These are phyloP conservation scores for Lycaena phlaeas DNA, from an alignment of 2,888 invertebrate genomes.

Conservation along the genomic window DNA sequence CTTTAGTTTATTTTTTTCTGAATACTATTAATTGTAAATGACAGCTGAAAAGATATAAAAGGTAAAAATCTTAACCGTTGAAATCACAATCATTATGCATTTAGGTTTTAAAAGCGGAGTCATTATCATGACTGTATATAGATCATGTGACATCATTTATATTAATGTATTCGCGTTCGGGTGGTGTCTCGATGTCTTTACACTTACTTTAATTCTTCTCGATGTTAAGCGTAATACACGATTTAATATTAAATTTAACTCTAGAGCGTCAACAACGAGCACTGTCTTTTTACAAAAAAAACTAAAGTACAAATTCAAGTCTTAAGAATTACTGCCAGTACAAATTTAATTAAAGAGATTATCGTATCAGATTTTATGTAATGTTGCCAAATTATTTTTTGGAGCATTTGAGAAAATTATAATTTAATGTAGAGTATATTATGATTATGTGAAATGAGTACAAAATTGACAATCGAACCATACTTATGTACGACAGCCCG, in stretches of 20 bases:
- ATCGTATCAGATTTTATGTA: conserved; percentile 52
- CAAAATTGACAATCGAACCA: conserved; percentile 33
- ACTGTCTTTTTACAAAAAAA: conserved; percentile 45
- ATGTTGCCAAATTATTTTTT: conserved; percentile 69
- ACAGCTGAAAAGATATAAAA: too few species aligned
- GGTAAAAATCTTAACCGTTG: neutral
- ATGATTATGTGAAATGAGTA: conserved; percentile 49
- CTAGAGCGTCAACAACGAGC: conserved; percentile 45
- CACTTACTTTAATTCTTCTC: conserved; percentile 42
- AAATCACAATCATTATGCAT: conserved; percentile 5
- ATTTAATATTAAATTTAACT: conserved; percentile 11
- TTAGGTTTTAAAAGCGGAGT: conserved; percentile 21
- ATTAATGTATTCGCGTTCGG: conserved; percentile 26
- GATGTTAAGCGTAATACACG: conserved; percentile 46
- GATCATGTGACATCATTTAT: conserved; percentile 19
- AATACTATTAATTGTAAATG: too few species aligned
- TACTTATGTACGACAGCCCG: conserved; percentile 27
- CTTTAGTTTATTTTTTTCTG: too few species aligned
- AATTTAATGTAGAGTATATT: conserved; percentile 56
- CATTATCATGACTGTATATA: conserved; percentile 48
- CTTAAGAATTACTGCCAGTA: conserved; percentile 65
- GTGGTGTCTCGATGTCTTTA: conserved; percentile 46
- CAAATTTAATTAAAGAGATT: conserved; percentile 58
- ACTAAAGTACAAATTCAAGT: conserved; percentile 72
- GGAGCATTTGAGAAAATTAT: conserved; percentile 49